phyloP scores from a whole-genome alignment of 2,113 vertebrate species.

The Cryptomyrus ogoouensis region DNA sequence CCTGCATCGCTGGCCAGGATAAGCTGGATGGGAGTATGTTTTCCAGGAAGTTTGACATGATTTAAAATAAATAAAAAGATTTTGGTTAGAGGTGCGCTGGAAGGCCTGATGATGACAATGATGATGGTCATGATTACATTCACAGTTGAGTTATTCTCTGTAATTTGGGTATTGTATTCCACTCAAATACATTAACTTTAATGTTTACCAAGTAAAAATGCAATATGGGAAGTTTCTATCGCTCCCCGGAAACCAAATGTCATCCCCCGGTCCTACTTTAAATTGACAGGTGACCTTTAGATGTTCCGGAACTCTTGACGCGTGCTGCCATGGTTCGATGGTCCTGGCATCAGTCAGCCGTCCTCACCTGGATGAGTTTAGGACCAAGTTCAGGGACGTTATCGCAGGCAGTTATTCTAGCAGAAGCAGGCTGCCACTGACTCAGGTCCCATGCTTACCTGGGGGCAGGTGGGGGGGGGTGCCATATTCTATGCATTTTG shows the following conservation, averaged over 20 bases:
- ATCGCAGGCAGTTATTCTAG: neutral
- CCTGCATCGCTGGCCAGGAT: neutral
- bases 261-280: neutral
- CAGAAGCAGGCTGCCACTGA: neutral
- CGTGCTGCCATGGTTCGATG: neutral
- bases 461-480: neutral
- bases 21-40: neutral
- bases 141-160: neutral
- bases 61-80: neutral
- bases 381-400: neutral
- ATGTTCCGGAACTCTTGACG: neutral
- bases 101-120: neutral
- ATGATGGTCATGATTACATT: neutral
- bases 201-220: neutral
- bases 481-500: neutral
- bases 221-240: neutral
- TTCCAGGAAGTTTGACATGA: neutral
- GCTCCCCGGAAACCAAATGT: neutral
- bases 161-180: neutral
- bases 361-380: neutral
- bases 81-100: neutral
- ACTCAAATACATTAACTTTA: conserved; percentile 1
- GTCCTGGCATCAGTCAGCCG: neutral
- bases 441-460: neutral
- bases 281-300: neutral